A percentile compares a stretch with the other conserved stretches of the same genome.
Evolutionary conservation across 2,888 invertebrate species (phyloP).

Genomic region (Drosophila paracracens): DNA sequence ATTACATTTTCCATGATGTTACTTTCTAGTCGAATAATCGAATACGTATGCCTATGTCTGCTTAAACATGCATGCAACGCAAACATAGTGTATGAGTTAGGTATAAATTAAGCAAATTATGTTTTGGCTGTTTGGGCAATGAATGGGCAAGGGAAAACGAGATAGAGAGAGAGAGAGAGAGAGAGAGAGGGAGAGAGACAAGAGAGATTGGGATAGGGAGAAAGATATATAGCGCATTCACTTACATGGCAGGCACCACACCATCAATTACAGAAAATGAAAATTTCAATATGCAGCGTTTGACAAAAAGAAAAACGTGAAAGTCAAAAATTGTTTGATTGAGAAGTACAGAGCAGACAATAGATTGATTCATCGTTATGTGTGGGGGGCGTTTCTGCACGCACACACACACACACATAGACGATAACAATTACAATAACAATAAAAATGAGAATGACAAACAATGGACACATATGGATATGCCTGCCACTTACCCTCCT

Average conservation of each 20-base stretch:
- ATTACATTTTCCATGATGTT: not conserved
- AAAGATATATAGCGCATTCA: conserved; percentile 39
- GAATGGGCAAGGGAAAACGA: not conserved
- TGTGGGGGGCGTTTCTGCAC: conserved; percentile 18
- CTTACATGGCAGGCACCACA: conserved; percentile 58
- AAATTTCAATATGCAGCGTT: conserved; percentile 54
- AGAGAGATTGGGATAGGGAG: not conserved
- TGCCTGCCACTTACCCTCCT: conserved; percentile 82
- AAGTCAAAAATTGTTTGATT: conserved; percentile 29
- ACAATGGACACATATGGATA: not conserved
- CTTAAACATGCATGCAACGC: not conserved
- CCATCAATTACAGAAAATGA: conserved; percentile 50
- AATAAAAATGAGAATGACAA: not conserved
- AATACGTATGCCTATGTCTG: not conserved
- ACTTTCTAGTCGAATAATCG: not conserved
- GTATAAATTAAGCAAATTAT: conserved; percentile 7
- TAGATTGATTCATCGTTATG: conserved; percentile 12
- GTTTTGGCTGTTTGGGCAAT: not conserved
- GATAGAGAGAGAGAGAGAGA: not conserved
- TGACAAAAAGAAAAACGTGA: conserved; percentile 37
- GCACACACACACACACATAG: not conserved
- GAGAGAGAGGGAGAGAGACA: not conserved
- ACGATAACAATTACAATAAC: not conserved
- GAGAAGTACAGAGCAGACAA: conserved; percentile 20
- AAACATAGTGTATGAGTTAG: not conserved